Base-by-base conservation (phyloP, 2,797 vertebrate species). In the Pseudochirops cupreus region DNA sequence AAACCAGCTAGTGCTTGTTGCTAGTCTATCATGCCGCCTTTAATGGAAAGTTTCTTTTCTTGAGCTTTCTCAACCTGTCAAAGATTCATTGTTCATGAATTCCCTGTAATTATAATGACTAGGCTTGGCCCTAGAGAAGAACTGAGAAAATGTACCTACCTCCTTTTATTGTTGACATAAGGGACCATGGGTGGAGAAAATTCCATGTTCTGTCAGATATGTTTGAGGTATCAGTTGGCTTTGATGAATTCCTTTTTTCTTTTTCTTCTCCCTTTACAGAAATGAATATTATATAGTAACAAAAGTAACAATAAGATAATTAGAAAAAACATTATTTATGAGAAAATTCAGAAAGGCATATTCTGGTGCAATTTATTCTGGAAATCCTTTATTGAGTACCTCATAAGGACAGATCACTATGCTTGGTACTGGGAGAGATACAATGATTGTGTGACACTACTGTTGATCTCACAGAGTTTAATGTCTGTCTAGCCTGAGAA, bases 291-390 rank as follows among this genome's bases (percentile, higher is more conserved):
- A 21, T 24, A 82, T 3, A 82, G 1, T 82, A 82, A 82, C n/a
- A 46, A 21, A 82, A 82, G 67, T 39, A 82, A 46, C n/a, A 82
- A 67, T 5, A 67, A 67, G 39, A 46, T 46, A 82, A 82, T 39
- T 52, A 52, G 52, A 52, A 39, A 74, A 67, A 67, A 74, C n/a
- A 46, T 18, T 67, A 55, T 29, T 74, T 74, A 56, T 29, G 33
- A 16, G 26, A 92, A 90, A 91, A 12, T 90, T 74, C 89, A 90
- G 26, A 59, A 94, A 93, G 87, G 58, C 31, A 93, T 46, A 92
- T 91, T 92, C 52, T 53, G 26, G 56, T 93, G 9, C 92, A 14
- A 91, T 90, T 1, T 55, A 4, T 56, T 5, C 93, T 29, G 58
- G 55, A 95, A 67, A 92, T 82, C 46, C 6, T 46, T 82, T 46